Evolutionary conservation across 1,140 invertebrate genomes (phyloP).

Genomic region (Sitobion miscanthi): DNA sequence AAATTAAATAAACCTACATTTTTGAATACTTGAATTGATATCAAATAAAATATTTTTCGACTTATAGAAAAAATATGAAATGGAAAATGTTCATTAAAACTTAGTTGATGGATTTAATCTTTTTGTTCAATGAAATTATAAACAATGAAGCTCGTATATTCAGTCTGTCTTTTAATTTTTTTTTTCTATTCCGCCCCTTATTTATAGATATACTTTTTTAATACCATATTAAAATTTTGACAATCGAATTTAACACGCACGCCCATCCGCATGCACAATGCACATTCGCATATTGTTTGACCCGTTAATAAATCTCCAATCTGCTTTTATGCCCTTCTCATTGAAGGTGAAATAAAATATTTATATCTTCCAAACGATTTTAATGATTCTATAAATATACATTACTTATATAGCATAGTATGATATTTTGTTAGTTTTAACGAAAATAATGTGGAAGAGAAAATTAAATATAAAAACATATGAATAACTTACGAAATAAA

Average conservation of each 20-base stretch:
- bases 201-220: constrained; percentile 11
- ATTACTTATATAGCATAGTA: not conserved
- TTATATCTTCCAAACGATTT: not conserved
- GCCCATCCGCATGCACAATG: not conserved
- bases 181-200: not conserved
- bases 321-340: not conserved
- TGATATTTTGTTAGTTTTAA: not conserved
- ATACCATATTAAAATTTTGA: not conserved
- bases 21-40: not conserved
- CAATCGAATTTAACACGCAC: not conserved
- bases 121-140: not conserved
- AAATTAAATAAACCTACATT: not conserved
- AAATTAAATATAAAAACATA: not conserved
- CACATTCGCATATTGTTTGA: not conserved
- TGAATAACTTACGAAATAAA: not conserved
- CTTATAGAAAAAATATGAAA: not conserved
- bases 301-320: not conserved
- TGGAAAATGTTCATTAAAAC: not conserved
- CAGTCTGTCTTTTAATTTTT: not conserved
- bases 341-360: not conserved
- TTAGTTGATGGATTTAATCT: not conserved
- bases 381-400: not conserved
- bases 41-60: not conserved
- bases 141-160: not conserved
- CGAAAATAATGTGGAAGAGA: not conserved